Conservation (phyloP, 2,797 vertebrate genomes). For the Ceyx erithaca region DNA sequence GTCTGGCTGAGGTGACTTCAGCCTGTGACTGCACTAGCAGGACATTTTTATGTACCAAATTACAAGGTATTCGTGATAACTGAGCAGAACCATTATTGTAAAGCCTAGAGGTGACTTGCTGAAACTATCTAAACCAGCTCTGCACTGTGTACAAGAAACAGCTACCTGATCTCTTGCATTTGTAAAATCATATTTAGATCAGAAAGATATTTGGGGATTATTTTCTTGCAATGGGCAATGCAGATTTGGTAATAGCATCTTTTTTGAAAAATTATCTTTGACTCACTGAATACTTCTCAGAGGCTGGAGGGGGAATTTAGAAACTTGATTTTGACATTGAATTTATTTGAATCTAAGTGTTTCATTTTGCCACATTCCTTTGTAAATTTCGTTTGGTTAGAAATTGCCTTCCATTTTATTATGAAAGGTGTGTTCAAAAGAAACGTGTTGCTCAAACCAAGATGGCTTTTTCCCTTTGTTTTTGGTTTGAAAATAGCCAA, state of each 20-base stretch:
- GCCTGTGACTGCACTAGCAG: neutral
- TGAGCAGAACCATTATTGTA: neutral
- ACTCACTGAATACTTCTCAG: neutral
- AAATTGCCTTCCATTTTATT: constrained; percentile 9
- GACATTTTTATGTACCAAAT: constrained; percentile 11
- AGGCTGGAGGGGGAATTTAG: neutral
- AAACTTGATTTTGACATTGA: constrained; percentile 24
- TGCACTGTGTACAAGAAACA: neutral
- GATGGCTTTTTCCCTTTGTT: neutral
- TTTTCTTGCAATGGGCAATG: constrained; percentile 36
- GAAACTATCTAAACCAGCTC: neutral
- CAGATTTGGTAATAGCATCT: constrained; percentile 3
- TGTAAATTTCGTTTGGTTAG: neutral
- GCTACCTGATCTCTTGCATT: neutral
- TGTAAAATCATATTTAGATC: constrained; percentile 8
- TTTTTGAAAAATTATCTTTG: constrained; percentile 13
- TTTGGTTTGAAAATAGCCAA: neutral
- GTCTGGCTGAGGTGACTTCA: neutral
- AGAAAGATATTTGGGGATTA: constrained; percentile 14
- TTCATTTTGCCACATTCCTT: neutral
- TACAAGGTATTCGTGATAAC: neutral
- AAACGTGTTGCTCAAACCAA: neutral
- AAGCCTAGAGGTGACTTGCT: constrained; percentile 9
- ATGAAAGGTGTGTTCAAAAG: neutral
- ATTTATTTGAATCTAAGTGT: neutral